Percentiles rank a stretch among this genome's conserved stretches.
Conservation (phyloP, 1,140 invertebrate species). For the Linepithema humile region DNA sequence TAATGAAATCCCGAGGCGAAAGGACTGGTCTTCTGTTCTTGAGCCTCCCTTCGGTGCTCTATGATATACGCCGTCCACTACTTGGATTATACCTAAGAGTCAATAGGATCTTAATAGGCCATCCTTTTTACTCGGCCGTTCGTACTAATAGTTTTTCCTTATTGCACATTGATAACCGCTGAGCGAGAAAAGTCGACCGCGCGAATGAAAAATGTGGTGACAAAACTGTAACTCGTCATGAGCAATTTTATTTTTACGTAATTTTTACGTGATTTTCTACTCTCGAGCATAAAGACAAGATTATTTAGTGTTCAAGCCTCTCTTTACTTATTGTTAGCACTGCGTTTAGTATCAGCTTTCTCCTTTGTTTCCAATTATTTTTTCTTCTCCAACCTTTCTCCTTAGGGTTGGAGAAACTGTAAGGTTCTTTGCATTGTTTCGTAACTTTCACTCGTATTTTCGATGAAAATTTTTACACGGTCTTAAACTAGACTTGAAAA, state of each 20-base stretch:
- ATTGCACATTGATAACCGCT: neutral
- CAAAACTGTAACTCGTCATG: neutral
- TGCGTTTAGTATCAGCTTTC: constrained; percentile 38
- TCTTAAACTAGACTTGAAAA: constrained; percentile 64
- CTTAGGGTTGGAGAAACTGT: constrained; percentile 19
- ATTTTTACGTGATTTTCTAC: neutral
- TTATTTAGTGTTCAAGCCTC: neutral
- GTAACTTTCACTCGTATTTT: constrained; percentile 77
- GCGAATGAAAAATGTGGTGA: neutral
- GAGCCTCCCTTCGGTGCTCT: constrained; percentile 52
- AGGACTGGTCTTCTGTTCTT: constrained; percentile 62
- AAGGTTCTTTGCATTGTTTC: constrained; percentile 76
- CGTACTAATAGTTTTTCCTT: constrained; percentile 7
- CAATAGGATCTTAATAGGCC: constrained; percentile 34
- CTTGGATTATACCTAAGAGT: constrained; percentile 62
- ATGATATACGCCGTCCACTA: constrained; percentile 50
- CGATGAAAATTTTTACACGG: constrained; percentile 50
- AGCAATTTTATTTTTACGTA: neutral
- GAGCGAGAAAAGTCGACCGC: neutral
- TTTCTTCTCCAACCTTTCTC: constrained; percentile 48
- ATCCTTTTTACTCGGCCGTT: constrained; percentile 12
- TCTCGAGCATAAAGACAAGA: neutral
- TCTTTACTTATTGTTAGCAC: neutral
- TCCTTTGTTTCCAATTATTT: constrained; percentile 57
- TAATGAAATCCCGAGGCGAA: constrained; percentile 74